Base-by-base conservation (phyloP, 64 coral and sea anemone species). In the Cladopsammia gracilis region DNA sequence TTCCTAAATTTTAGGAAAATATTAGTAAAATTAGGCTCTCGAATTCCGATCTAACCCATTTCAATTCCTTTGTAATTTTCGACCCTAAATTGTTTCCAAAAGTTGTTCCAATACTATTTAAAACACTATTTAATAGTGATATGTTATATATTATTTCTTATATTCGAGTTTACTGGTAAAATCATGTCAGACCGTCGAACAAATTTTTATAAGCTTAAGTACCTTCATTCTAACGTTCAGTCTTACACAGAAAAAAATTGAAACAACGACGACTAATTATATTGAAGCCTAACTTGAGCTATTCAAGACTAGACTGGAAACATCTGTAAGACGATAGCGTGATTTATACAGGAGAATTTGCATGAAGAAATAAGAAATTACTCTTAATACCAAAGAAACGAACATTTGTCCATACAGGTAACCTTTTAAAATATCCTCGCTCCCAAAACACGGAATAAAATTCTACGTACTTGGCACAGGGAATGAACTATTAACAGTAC, bases 401-500 rank as follows among this genome's bases (percentile, higher is more conserved):
- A 83, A 61, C 57, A 34, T 78, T 78, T 44, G 0, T 65, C 24
- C 72, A 84, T 51, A 54, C 52, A 71, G 48, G 62, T 48, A 26
- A 87, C 49, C 42, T 15, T 18, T 62, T 79, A 83, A 75, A 11
- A 24, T 61, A 10, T 77, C 62, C 57, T 75, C 53, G 57, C 58
- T 62, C 43, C 1, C 10, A 4, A 42, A 23, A 62, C 34, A 64
- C 53, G 58, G 48, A 83, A 73, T 54, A 46, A 59, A 45, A 91
- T 72, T 71, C 24, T 85, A 66, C 45, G 71, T 83, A 49, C 77
- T 92, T 73, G 90, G 68, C 34, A 92, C 80, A 44, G 90, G 78
- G 53, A 93, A 86, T 75, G 91, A 86, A 62, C 22, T 77, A 51
- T 93, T 93, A 24, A 67, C 74, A 93, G 91, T 7, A 48, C 61